phyloP scores from a whole-genome alignment of 2,113 vertebrate species.

The Campylorhamphus procurvoides region DNA sequence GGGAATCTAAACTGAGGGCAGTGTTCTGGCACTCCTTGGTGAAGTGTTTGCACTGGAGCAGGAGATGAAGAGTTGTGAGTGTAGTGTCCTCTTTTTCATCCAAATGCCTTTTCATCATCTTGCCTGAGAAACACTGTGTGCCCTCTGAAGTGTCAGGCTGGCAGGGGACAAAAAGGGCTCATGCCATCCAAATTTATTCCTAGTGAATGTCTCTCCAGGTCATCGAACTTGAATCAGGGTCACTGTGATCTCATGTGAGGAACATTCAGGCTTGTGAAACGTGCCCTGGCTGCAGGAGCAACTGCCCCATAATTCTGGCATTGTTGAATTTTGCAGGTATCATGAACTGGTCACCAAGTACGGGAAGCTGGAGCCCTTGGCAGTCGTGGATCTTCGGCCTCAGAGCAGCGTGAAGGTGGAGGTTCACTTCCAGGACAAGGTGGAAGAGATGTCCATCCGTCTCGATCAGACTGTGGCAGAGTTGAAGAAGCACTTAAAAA shows the following conservation, averaged over 20 bases:
- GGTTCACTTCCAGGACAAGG: constrained; percentile 89
- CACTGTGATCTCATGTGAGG: accelerated
- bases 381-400: constrained; percentile 91
- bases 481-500: constrained; percentile 89
- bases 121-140: background rate
- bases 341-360: constrained; percentile 90
- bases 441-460: constrained; percentile 86
- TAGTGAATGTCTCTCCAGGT: background rate
- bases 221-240: background rate
- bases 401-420: constrained; percentile 87
- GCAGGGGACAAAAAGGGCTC: background rate
- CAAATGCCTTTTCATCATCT: background rate
- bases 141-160: background rate
- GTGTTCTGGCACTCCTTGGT: background rate
- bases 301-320: accelerated
- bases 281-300: accelerated
- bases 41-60: background rate
- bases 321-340: constrained; percentile 78
- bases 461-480: constrained; percentile 94
- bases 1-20: background rate
- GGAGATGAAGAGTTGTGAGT: accelerated
- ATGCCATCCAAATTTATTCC: background rate
- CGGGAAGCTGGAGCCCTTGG: constrained; percentile 91
- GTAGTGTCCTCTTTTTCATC: background rate
- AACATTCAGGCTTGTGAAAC: background rate